A percentile compares a stretch with the other conserved stretches of the same genome.
phyloP scores from a whole-genome alignment of 2,888 invertebrate species.

The Lumbricus terrestris region DNA sequence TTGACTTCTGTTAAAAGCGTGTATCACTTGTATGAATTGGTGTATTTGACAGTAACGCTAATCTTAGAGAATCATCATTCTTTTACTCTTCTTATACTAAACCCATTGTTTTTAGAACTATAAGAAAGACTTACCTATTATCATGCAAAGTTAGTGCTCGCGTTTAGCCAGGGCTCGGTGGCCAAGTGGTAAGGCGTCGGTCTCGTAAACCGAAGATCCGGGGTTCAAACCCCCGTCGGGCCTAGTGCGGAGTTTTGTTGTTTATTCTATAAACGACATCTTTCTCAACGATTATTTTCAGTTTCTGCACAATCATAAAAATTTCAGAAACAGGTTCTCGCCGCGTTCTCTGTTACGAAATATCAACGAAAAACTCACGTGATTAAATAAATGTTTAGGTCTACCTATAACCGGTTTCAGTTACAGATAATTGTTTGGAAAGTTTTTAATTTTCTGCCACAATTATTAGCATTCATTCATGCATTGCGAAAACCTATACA shows the following conservation, averaged over 20 bases:
- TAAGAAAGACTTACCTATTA: not conserved
- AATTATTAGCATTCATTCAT: too few species aligned
- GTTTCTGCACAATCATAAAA: not conserved
- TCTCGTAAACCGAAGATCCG: slow-evolving; percentile 19
- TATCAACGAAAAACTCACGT: too few species aligned
- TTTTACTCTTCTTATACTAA: not conserved
- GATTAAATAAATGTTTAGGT: too few species aligned
- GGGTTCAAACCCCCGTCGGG: slow-evolving; percentile 19
- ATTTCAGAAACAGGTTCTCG: not conserved
- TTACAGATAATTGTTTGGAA: too few species aligned
- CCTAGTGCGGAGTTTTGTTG: not conserved
- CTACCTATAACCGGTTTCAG: too few species aligned
- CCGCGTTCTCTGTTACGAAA: too few species aligned
- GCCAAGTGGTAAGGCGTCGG: slow-evolving; percentile 19
- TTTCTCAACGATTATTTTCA: not conserved
- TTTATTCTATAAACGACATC: not conserved
- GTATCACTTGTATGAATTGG: not conserved
- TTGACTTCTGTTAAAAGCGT: too few species aligned
- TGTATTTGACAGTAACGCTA: not conserved
- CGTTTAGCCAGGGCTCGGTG: not conserved
- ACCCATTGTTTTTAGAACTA: not conserved
- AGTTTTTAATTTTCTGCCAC: too few species aligned
- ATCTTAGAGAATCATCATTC: not conserved
- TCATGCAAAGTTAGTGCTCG: not conserved
- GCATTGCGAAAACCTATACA: too few species aligned